phyloP scores from a whole-genome alignment of 2,113 vertebrate species.

The Pedetes capensis region DNA sequence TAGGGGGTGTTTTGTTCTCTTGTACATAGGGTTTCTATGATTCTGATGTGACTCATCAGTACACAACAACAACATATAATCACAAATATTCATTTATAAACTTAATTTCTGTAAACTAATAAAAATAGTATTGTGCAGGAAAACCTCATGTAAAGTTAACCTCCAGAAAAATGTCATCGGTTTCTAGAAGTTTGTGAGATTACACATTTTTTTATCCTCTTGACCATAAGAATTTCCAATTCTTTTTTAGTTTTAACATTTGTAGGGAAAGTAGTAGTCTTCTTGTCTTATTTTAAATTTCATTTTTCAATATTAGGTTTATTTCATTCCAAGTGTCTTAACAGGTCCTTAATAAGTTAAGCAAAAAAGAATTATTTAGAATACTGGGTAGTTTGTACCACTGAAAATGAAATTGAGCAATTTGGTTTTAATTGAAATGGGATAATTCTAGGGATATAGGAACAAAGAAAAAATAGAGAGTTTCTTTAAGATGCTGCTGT shows the following conservation, averaged over 20 bases:
- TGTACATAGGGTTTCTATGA: too few relatives aligned
- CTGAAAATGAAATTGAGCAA: not conserved
- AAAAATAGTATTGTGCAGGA: not conserved
- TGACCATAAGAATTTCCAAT: not conserved
- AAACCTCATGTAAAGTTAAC: not conserved
- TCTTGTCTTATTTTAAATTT: not conserved
- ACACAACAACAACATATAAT: too few relatives aligned
- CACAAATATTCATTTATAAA: not conserved
- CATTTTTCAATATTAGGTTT: slow-evolving; percentile 5
- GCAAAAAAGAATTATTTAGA: not conserved
- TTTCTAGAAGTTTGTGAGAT: slow-evolving; percentile 1
- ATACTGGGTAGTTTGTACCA: not conserved
- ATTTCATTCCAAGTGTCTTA: not conserved
- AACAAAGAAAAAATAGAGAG: not conserved
- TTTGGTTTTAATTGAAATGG: not conserved
- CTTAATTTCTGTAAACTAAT: not conserved
- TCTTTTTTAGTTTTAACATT: slow-evolving; percentile 2
- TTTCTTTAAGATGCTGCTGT: not conserved
- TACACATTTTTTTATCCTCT: not conserved
- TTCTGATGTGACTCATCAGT: too few relatives aligned
- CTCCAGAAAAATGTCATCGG: not conserved
- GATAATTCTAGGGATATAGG: not conserved
- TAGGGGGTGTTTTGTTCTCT: too few relatives aligned
- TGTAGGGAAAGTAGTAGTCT: not conserved
- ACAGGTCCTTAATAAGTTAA: not conserved